Evolutionary conservation across 2,888 invertebrate genomes (phyloP).

Genomic region (Campoletis raptor): DNA sequence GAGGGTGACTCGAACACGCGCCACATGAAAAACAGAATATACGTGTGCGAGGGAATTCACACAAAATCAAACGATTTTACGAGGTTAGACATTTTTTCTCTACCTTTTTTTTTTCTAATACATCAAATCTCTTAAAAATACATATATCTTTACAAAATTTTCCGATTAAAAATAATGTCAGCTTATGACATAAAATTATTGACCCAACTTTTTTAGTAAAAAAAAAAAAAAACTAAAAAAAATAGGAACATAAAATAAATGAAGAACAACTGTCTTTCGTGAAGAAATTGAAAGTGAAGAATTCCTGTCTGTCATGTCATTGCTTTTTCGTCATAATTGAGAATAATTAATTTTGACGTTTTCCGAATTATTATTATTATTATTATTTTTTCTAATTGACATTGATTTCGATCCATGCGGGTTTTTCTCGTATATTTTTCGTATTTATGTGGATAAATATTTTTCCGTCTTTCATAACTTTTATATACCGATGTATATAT

Average conservation of each 20-base stretch:
- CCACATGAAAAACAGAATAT: slow-evolving; percentile 9
- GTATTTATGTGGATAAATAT: not conserved
- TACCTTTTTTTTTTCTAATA: not conserved
- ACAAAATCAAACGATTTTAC: not conserved
- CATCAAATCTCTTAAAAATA: not conserved
- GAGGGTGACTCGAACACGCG: slow-evolving; percentile 18
- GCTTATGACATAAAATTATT: not conserved
- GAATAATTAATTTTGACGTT: not conserved
- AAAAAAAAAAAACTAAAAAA: too few species aligned
- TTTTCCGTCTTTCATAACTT: too few species aligned
- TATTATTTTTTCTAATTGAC: not conserved
- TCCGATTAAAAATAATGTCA: not conserved
- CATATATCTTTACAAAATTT: not conserved
- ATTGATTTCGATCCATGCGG: not conserved
- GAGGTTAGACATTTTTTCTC: not conserved
- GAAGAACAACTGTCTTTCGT: too few species aligned
- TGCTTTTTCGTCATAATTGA: not conserved
- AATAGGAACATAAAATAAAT: too few species aligned
- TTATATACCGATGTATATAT: not conserved
- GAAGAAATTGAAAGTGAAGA: too few species aligned
- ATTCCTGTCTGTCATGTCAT: too few species aligned
- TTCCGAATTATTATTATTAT: too few species aligned
- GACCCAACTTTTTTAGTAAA: not conserved
- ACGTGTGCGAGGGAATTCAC: not conserved
- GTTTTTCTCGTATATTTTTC: not conserved